Evolutionary conservation across 2,797 vertebrate genomes (phyloP), one percentile per base, ranked within the genome.

Genomic region (Trichosurus vulpecula): DNA sequence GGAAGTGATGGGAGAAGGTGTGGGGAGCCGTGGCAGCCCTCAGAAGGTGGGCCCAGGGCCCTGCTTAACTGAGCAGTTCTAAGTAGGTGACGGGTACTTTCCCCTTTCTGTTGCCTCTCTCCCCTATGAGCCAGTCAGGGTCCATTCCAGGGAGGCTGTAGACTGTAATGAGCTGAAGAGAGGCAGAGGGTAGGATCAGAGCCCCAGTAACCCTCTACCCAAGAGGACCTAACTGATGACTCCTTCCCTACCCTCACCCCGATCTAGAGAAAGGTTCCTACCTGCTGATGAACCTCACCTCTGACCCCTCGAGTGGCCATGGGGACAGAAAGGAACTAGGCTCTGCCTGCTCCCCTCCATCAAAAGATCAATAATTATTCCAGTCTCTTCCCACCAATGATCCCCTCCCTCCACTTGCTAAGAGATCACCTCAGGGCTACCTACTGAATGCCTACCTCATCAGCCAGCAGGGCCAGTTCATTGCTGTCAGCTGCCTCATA

Each of bases 111-210:
- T 99, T 99, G 90, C 99, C 99, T 96, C 99, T 98, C 98, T 99
- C 99, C 91, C 99, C 99, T 29, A 99, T 97, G 97, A 99, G 99
- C 99, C 99, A 99, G 97, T 99, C 99, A 0, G 99, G 99, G 96
- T 99, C 99, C 99, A 99, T 99, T 93, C 99, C 99, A 0, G 99
- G 99, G 96, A 99, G 98, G 52, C 99, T 99, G 99, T 99, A 99
- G 98, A 99, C 99, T 0, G 99, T 99, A 98, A 99, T 99, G 95
- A 99, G 99, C 99, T 99, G 98, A 6, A 94, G 90, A 96, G 93
- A 94, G 96, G 95, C 95, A 94, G 54, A 93, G 47, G 53, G 61
- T 35, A 57, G 6, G 55, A 35, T 96, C 51, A 89, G 55, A 0
- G 11, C 19, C 90, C 93, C 6, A 6, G 25, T 47, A 1, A 47